These are phyloP conservation scores for Rhinoptilus africanus DNA, from an alignment of 2,113 vertebrate species.

Conservation along the genomic window DNA sequence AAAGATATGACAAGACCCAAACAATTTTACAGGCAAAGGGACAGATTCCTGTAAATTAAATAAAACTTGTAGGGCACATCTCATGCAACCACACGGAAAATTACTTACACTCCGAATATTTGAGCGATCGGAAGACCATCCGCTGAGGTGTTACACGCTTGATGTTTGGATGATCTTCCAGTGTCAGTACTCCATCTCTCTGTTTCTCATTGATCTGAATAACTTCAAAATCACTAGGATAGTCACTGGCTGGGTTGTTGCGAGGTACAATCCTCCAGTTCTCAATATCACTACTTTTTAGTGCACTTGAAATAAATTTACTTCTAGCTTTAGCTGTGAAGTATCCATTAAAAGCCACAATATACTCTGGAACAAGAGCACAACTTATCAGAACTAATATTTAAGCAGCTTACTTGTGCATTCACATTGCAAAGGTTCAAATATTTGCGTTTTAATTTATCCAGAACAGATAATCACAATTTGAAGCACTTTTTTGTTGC, in stretches of 20 bases:
- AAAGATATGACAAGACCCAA: not conserved
- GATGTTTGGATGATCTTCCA: conserved; percentile 95
- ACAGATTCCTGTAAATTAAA: not conserved
- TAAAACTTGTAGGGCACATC: not conserved
- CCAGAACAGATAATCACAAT: not conserved
- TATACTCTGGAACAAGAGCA: conserved; percentile 86
- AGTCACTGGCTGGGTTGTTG: conserved; percentile 95
- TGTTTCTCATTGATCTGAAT: conserved; percentile 90
- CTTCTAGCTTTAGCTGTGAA: conserved; percentile 93
- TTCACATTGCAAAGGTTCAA: not conserved
- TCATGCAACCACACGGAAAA: not conserved
- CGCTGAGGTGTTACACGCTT: conserved; percentile 94
- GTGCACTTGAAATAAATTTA: conserved; percentile 92
- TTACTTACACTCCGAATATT: conserved; percentile 87
- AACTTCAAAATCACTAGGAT: conserved; percentile 97
- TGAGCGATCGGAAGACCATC: conserved; percentile 91
- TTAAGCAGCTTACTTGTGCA: not conserved
- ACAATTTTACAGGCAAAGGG: not conserved
- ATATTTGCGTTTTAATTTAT: not conserved
- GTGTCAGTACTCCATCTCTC: conserved; percentile 79
- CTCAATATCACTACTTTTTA: conserved; percentile 79
- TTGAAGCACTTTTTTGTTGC: not conserved
- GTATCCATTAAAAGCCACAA: conserved; percentile 91
- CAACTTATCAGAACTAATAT: conserved; percentile 28
- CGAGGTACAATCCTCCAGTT: conserved; percentile 94